phyloP scores from a whole-genome alignment of 2,797 vertebrate genomes.

The Labroides dimidiatus region DNA sequence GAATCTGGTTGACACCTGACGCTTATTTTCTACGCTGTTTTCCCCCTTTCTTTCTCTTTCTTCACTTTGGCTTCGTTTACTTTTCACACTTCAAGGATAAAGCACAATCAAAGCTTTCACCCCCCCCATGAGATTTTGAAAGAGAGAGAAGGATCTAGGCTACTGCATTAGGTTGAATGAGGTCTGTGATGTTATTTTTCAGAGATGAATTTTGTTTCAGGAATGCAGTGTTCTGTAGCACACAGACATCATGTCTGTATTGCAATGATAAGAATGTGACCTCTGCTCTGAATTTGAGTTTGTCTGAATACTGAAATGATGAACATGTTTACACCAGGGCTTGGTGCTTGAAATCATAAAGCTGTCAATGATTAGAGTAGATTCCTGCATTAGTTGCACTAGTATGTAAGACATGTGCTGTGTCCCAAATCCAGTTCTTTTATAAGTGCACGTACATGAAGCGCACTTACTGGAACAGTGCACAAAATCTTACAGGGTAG shows the following conservation, averaged over 20 bases:
- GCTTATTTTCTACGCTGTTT: constrained; percentile 24
- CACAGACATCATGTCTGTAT: constrained; percentile 3
- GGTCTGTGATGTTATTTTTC: constrained; percentile 50
- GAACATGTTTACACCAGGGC: background rate
- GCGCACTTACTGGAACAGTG: too few species aligned
- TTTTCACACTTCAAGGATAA: constrained; percentile 72
- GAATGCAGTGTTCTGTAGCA: constrained; percentile 40
- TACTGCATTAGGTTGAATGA: constrained; percentile 48
- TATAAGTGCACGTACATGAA: too few species aligned
- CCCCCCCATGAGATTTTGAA: constrained; percentile 46
- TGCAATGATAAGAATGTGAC: constrained; percentile 16
- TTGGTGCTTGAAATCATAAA: background rate
- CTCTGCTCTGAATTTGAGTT: constrained; percentile 9
- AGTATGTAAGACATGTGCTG: too few species aligned
- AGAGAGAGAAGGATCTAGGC: constrained; percentile 54
- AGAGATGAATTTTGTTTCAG: constrained; percentile 55
- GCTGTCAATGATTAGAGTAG: too few species aligned
- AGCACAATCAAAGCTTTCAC: constrained; percentile 71
- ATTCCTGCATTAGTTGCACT: too few species aligned
- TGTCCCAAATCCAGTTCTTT: too few species aligned
- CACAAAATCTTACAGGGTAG: too few species aligned
- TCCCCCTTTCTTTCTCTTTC: background rate
- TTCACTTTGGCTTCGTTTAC: constrained; percentile 55
- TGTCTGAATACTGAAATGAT: constrained; percentile 2
- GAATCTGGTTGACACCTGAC: constrained; percentile 72